These are phyloP conservation scores for Tretioscincus oriximinensis DNA, from an alignment of 2,113 vertebrate genomes.

Conservation along the genomic window DNA sequence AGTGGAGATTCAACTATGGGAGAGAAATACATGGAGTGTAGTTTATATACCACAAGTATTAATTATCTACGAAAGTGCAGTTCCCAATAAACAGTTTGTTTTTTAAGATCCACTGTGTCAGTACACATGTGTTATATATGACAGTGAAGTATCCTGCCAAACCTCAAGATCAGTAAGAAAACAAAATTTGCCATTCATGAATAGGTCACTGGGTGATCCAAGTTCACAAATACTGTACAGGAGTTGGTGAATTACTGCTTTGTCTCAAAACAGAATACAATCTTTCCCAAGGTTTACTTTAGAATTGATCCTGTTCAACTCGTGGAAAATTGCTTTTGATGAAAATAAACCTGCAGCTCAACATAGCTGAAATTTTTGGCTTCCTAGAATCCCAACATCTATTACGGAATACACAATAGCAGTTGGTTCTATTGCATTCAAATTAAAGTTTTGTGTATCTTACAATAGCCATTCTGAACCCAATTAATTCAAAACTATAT, in stretches of 20 bases:
- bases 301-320: neutral
- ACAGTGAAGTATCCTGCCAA: neutral
- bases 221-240: neutral
- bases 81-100: neutral
- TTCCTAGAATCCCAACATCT: neutral
- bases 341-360: neutral
- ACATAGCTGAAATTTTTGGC: neutral
- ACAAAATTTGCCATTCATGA: neutral
- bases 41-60: neutral
- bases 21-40: neutral
- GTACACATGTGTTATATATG: neutral
- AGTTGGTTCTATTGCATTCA: neutral
- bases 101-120: neutral
- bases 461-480: conserved; percentile 48
- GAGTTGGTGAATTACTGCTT: neutral
- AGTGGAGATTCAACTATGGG: neutral
- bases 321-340: neutral
- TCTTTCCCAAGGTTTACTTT: neutral
- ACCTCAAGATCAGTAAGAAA: no score
- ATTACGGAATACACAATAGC: neutral
- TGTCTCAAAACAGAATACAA: neutral
- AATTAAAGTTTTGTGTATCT: neutral
- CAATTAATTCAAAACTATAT: conserved; percentile 65
- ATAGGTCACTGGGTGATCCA: neutral
- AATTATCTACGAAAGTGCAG: neutral